Conservation (phyloP, 1,140 invertebrate species). For the Danaus melanippus region DNA sequence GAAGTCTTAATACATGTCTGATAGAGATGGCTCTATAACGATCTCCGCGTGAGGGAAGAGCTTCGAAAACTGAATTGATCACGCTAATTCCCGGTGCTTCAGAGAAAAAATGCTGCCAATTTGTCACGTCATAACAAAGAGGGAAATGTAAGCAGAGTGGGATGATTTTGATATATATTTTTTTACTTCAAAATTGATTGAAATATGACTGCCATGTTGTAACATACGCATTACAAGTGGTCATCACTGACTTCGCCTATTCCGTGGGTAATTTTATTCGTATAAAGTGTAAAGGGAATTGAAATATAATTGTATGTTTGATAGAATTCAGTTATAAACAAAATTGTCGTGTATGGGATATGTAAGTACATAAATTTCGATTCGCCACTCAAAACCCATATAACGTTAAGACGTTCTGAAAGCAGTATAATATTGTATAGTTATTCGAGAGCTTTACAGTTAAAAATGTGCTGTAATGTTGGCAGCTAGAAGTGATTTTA, state of each 20-base stretch:
- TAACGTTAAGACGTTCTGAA: too few relatives aligned
- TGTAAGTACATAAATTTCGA: too few relatives aligned
- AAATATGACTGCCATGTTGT: neutral
- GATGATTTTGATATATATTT: constrained; percentile 8
- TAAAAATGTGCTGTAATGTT: constrained; percentile 33
- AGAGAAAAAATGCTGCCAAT: constrained; percentile 61
- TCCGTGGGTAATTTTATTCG: too few relatives aligned
- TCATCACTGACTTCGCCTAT: too few relatives aligned
- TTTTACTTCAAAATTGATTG: constrained; percentile 3
- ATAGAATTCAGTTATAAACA: too few relatives aligned
- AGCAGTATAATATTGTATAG: constrained; percentile 22
- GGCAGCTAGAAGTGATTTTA: constrained; percentile 1
- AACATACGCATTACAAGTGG: too few relatives aligned
- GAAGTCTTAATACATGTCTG: constrained; percentile 16
- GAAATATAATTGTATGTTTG: too few relatives aligned
- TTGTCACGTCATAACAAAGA: constrained; percentile 62
- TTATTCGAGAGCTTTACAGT: constrained; percentile 23
- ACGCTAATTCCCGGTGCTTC: constrained; percentile 59
- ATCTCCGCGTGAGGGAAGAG: constrained; percentile 24
- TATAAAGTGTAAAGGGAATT: too few relatives aligned
- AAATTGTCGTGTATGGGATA: too few relatives aligned
- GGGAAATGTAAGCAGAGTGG: constrained; percentile 29
- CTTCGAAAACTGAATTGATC: constrained; percentile 61
- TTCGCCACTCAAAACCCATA: too few relatives aligned
- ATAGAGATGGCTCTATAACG: constrained; percentile 26